Conservation (phyloP, 2,113 vertebrate species). For the Erythrocercus mccallii region DNA sequence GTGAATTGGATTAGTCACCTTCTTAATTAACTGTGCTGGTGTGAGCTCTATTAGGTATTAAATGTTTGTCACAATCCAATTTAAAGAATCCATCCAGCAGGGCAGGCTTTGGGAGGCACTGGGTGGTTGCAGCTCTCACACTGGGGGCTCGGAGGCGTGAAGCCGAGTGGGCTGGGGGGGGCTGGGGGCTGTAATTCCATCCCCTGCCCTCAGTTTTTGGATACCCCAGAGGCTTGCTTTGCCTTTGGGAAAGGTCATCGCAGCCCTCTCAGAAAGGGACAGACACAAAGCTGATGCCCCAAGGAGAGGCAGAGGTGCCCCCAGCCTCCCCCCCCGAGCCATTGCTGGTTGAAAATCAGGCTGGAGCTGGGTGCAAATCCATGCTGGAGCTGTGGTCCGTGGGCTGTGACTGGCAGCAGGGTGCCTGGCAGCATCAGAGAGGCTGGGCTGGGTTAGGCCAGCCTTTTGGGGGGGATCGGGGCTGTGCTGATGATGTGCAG, state of each 20-base stretch:
- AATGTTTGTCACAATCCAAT: slow-evolving; percentile 85
- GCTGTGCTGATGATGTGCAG: background rate
- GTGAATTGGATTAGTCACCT: slow-evolving; percentile 80
- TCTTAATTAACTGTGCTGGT: slow-evolving; percentile 82
- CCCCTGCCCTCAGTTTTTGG: background rate
- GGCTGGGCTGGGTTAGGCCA: background rate
- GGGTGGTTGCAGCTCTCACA: background rate
- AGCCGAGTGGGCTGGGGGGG: no score
- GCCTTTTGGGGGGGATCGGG: background rate
- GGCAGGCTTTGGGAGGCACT: slow-evolving; percentile 10
- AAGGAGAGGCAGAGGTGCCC: background rate
- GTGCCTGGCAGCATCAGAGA: background rate
- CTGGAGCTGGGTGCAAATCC: background rate
- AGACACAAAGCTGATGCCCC: background rate
- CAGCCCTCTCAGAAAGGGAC: background rate
- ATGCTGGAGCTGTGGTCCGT: accelerated
- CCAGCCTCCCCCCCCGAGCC: accelerated
- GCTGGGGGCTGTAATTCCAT: background rate
- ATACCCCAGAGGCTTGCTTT: background rate
- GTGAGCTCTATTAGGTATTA: slow-evolving; percentile 81
- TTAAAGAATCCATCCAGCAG: slow-evolving; percentile 72
- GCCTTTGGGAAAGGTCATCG: background rate
- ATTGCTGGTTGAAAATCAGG: accelerated
- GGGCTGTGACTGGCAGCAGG: background rate
- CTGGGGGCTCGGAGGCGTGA: accelerated